phyloP scores from a whole-genome alignment of 2,797 vertebrate genomes.

The Nyctalus aviator region DNA sequence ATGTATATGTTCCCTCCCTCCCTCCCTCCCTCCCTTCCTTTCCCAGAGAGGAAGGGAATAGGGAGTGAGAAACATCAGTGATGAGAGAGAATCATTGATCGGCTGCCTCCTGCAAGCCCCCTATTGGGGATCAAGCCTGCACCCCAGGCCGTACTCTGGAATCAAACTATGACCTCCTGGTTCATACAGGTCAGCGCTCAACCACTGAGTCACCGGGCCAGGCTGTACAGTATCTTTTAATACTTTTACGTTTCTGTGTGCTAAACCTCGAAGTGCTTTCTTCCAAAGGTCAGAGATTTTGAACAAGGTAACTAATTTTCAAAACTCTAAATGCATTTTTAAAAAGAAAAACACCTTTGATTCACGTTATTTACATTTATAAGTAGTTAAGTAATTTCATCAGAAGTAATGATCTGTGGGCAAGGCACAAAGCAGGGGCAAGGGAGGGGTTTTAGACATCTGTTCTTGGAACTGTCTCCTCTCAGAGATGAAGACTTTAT shows the following conservation, averaged over 20 bases:
- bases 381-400: conserved; percentile 9
- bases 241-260: conserved; percentile 30
- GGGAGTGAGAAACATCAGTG: no score
- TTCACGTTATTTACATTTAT: conserved; percentile 49
- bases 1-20: no score
- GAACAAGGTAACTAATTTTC: conserved; percentile 42
- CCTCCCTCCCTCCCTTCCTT: no score
- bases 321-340: background rate
- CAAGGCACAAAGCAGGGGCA: background rate
- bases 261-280: background rate
- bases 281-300: conserved; percentile 30
- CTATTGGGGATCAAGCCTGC: no score
- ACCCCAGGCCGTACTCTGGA: no score
- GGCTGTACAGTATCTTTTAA: background rate
- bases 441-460: background rate
- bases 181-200: no score
- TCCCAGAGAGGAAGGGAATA: no score
- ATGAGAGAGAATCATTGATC: no score
- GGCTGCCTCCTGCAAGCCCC: no score
- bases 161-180: no score
- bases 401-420: background rate
- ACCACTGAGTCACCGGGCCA: no score
- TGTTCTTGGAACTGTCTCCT: background rate
- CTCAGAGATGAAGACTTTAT: conserved; percentile 21
- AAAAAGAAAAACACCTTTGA: background rate